These are phyloP conservation scores for Pogonocherus hispidulus DNA, from an alignment of 2,888 invertebrate genomes.

Conservation along the genomic window DNA sequence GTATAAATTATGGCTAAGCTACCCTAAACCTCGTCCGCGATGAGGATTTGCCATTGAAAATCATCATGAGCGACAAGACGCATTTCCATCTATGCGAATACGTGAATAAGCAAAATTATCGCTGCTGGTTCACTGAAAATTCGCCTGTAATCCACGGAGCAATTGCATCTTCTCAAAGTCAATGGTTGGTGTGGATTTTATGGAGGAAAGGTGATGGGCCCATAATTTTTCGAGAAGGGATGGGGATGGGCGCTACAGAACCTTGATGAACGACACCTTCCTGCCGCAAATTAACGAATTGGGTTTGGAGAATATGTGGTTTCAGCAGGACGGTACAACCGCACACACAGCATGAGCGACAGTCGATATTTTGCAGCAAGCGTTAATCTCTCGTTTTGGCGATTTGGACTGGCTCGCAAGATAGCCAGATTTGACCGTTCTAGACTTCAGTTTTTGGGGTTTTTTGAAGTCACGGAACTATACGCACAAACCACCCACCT, in stretches of 20 bases:
- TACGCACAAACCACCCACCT: slow-evolving; percentile 39
- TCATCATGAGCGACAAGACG: neutral
- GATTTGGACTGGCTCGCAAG: neutral
- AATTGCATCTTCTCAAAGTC: neutral
- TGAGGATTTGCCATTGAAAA: slow-evolving; percentile 1
- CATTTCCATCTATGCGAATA: neutral
- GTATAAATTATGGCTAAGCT: slow-evolving; percentile 26
- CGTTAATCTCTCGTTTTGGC: neutral
- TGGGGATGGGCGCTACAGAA: neutral
- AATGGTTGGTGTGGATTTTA: too few species aligned
- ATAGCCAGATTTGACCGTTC: neutral
- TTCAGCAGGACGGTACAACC: neutral
- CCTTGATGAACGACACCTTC: neutral
- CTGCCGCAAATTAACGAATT: neutral
- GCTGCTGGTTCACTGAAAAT: neutral
- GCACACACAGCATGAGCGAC: neutral
- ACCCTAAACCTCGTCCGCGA: neutral
- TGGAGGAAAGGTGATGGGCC: neutral
- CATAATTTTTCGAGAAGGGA: neutral
- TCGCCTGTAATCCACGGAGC: neutral
- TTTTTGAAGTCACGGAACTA: slow-evolving; percentile 36
- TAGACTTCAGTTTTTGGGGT: neutral
- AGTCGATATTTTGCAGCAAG: neutral
- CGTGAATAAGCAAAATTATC: neutral
- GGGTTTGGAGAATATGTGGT: neutral